phyloP scores from a whole-genome alignment of 2,113 vertebrate genomes.

The Bucco capensis region DNA sequence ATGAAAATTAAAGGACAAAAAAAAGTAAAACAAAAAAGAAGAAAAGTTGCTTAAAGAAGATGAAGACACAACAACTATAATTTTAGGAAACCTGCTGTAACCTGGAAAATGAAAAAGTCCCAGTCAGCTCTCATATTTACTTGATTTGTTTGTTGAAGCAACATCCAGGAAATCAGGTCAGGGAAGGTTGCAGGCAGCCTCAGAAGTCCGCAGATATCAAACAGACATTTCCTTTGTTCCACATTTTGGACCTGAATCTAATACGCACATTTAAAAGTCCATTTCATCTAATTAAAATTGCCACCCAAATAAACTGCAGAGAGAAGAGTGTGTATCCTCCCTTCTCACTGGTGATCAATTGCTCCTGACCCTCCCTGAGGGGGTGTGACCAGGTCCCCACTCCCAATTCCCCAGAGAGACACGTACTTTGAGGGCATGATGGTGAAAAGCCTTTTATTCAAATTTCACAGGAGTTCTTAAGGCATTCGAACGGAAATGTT shows the following conservation, averaged over 20 bases:
- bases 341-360: not conserved
- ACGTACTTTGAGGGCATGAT: too few species aligned
- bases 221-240: not conserved
- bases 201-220: not conserved
- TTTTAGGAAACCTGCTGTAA: not conserved
- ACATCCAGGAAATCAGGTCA: not conserved
- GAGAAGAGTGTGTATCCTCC: not conserved
- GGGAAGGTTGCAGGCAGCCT: not conserved
- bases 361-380: too few species aligned
- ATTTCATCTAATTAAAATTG: not conserved
- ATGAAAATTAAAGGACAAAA: conserved; percentile 4
- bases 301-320: not conserved
- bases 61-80: not conserved
- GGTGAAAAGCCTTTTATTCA: too few species aligned
- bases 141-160: not conserved
- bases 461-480: too few species aligned
- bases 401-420: too few species aligned
- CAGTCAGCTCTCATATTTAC: not conserved
- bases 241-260: not conserved
- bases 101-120: not conserved
- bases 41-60: not conserved
- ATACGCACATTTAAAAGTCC: not conserved
- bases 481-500: too few species aligned
- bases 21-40: not conserved
- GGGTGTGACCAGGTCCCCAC: too few species aligned